Evolutionary conservation across 2,888 invertebrate species (phyloP), one percentile per base, ranked within the genome.

Genomic region (Dyspetes luteomarginatus): DNA sequence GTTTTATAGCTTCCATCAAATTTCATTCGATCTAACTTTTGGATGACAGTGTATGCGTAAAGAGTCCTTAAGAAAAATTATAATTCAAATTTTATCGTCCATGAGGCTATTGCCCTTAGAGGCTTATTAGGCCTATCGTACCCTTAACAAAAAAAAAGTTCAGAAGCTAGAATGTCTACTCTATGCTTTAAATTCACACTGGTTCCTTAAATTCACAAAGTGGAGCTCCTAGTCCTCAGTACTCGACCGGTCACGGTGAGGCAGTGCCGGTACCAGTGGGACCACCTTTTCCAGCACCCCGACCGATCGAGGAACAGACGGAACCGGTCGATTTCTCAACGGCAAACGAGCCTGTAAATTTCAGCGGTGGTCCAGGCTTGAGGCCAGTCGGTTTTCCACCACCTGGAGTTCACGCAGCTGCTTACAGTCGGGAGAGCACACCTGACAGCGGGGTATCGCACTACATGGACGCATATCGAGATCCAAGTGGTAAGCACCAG

Each of bases 401-500:
- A 92, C 95, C 92, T 94, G 96, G 86, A 94, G 96, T 92, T 82
- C 90, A 91, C 83, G 90, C 90, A 22, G 86, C 91, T 68, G 90
- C 92, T 9, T 97, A 97, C 92, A 97, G 97, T 93, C 95, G 97
- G 88, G 97, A 97, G 93, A 97, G 97, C 82, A 97, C 97, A 67
- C 97, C 97, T 2, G 97, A 97, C 92, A 97, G 97, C 89, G 97
- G 97, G 65, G 97, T 97, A 79, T 97, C 97, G 72, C 97, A 97
- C 93, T 97, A 97, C 92, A 95, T 97, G 93, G 97, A 97, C 92
- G 96, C 96, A 82, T 97, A 97, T 92, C 94, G 97, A 90, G 97
- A 97, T 92, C 95, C 97, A 41, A 96, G 96, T 89, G 97, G 97
- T 97, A 92, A 94, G 48, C 15, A 48, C 2, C 48, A 17, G n/a